Conservation (phyloP, 2,113 vertebrate genomes). For the Taurulus bubalis region DNA sequence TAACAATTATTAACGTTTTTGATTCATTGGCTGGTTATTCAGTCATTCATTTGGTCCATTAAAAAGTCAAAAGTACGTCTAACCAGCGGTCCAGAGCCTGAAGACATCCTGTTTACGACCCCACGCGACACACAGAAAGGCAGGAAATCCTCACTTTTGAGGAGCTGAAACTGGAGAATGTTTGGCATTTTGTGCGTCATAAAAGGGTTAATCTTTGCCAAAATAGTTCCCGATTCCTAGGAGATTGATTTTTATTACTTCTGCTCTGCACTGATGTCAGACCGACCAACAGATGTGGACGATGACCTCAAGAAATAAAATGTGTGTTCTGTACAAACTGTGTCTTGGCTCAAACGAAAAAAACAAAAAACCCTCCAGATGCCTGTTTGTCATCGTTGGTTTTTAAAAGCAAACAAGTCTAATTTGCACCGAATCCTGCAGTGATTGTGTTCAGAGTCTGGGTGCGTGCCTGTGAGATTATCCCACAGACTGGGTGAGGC, state of each 20-base stretch:
- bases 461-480: conserved; percentile 29
- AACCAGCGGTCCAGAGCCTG: neutral
- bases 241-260: neutral
- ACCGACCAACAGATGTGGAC: neutral
- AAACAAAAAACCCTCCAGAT: neutral
- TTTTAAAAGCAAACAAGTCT: neutral
- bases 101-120: conserved; percentile 20
- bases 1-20: neutral
- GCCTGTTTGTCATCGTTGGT: neutral
- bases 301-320: neutral
- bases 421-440: conserved; percentile 5
- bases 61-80: neutral
- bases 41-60: neutral
- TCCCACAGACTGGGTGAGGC: conserved; percentile 29
- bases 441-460: conserved; percentile 22
- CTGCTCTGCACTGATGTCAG: neutral
- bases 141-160: conserved; percentile 57
- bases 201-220: neutral
- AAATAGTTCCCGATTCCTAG: neutral
- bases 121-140: neutral
- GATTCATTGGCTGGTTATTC: neutral
- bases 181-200: neutral
- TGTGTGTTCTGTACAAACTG: neutral
- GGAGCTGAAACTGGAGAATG: conserved; percentile 1
- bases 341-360: neutral